Base-by-base conservation (phyloP, 2,113 vertebrate genomes). In the Phaethon lepturus region DNA sequence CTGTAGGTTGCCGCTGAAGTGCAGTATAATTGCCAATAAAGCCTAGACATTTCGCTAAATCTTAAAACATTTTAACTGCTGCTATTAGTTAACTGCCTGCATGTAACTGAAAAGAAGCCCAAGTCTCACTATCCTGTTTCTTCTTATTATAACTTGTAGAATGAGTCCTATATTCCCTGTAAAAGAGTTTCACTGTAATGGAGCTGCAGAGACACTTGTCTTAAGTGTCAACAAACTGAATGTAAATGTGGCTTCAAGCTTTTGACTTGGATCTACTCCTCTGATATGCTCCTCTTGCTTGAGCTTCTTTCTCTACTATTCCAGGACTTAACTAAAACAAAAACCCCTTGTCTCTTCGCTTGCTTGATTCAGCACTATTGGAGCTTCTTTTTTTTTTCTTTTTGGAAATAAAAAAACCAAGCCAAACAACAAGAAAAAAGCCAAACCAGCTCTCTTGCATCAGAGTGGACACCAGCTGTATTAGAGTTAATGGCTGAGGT, bases 21-120 rank as follows among this genome's bases (percentile, higher is more conserved):
- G 71, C 29, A 10, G 19, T 56, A 8, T 94, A 94, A 82, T 88
- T 93, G 74, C 89, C 89, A 71, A 50, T 95, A 91, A 95, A 93
- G 25, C 71, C 42, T 28, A 93, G 71, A 17, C 84, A 74, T 71
- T 95, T 52, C 67, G 67, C n/a, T 91, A 91, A 86, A 72, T 93
- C 81, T 95, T 91, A 16, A 67, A 62, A 58, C 62, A 18, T 82
- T 38, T 85, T 75, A 88, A 44, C 66, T 95, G 69, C 74, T 94
- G 60, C 69, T 66, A 42, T 50, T 95, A 68, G 64, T 96, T 89
- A 94, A 93, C 47, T 92, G 86, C 10, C 45, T 89, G 42, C 19
- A 17, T 6, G 58, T 67, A 72, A 62, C 35, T 74, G 53, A 52
- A 68, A 77, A 77, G 49, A 49, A 94, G 28, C 67, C n/a, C 25